Percentiles rank a stretch among this genome's conserved stretches.
phyloP scores from a whole-genome alignment of 1,140 invertebrate genomes.

The Penaeus japonicus region DNA sequence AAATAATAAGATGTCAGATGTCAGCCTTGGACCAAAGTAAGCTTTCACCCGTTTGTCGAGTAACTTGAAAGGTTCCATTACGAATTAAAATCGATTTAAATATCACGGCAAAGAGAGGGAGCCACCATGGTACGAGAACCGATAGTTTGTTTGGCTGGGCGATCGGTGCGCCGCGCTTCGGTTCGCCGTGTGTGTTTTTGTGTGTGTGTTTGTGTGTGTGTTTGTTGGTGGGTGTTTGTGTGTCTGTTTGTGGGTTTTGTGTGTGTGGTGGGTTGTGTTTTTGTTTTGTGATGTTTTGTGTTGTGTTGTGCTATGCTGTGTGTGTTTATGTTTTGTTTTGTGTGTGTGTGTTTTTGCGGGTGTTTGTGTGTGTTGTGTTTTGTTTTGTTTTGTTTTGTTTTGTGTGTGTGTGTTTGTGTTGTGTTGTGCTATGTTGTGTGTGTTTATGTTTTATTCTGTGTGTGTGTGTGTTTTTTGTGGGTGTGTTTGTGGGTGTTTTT shows the following conservation, averaged over 20 bases:
- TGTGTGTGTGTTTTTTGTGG: too few species aligned
- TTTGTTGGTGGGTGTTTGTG: not conserved
- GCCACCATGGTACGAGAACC: not conserved
- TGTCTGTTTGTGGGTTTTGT: not conserved
- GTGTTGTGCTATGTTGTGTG: too few species aligned
- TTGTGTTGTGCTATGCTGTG: not conserved
- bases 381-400: too few species aligned
- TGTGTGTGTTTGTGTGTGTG: too few species aligned
- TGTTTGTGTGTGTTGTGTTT: too few species aligned
- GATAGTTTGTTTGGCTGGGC: not conserved
- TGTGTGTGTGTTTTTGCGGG: too few species aligned
- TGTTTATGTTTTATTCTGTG: too few species aligned
- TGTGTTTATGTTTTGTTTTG: too few species aligned
- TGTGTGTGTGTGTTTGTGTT: too few species aligned
- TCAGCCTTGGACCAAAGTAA: slow-evolving; percentile 37
- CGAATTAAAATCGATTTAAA: slow-evolving; percentile 52
- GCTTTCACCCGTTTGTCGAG: slow-evolving; percentile 33
- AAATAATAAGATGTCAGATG: slow-evolving; percentile 27
- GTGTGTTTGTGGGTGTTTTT: too few species aligned
- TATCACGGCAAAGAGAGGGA: not conserved
- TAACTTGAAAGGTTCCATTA: slow-evolving; percentile 50
- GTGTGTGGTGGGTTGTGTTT: not conserved
- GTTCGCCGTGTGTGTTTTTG: too few species aligned
- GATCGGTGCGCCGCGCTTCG: too few species aligned
- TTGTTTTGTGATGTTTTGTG: not conserved